Evolutionary conservation across 2,113 vertebrate species (phyloP), one percentile per base, ranked within the genome.

Genomic region (Orthonyx spaldingii): DNA sequence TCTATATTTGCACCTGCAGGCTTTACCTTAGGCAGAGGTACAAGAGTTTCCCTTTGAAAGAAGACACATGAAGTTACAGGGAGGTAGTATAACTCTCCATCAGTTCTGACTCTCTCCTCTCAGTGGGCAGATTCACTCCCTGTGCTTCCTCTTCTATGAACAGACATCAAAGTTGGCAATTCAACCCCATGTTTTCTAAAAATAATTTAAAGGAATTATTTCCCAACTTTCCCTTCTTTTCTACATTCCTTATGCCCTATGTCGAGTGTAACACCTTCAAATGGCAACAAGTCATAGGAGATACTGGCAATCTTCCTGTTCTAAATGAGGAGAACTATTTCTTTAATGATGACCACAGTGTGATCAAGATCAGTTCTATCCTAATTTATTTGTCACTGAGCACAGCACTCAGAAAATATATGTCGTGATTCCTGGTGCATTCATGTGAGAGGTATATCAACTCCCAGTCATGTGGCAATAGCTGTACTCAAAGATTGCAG

Each of bases 401-500:
- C 0, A 0, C 18, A 72, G 28, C 42, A 7, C 60, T 87, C 0
- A 1, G 23, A 57, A 57, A 26, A 72, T 27, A 7, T 3, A 53
- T 35, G 18, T 63, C 82, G 49, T 52, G 84, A 35, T 78, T 27
- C 35, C 44, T 46, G 20, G 7, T 90, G 57, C 77, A n/a, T 90
- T 84, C 33, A 61, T 63, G 35, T 28, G 74, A 59, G 49, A 68
- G 15, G 16, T 61, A 28, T n/a, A 90, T 41, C 35, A 78, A 66
- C 60, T 83, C 49, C 23, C 23, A 80, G 50, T 78, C 60, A 86
- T 0, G 0, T 46, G 59, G 65, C 59, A 71, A 39, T 23, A 74
- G 39, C 35, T 93, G 35, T 30, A 47, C 18, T 49, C 56, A 59
- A 71, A 69, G 76, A 86, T 22, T 57, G 47, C 46, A 49, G 46